Conservation (phyloP, 2,113 vertebrate genomes). For the Galemys pyrenaicus region DNA sequence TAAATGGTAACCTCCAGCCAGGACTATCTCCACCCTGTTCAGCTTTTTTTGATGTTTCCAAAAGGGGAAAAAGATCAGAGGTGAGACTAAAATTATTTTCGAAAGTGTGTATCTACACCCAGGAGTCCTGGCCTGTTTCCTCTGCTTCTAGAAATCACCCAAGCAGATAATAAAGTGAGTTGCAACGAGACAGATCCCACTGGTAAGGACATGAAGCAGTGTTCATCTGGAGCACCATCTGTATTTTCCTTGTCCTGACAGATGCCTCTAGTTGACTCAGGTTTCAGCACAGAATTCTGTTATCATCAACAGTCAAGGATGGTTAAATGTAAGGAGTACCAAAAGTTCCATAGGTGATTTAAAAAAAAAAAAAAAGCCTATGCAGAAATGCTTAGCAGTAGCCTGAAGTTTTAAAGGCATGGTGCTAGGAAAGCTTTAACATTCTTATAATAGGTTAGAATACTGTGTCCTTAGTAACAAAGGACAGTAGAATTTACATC, state of each 20-base stretch:
- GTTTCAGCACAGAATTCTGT: not conserved
- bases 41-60: constrained; percentile 16
- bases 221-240: not conserved
- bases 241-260: not conserved
- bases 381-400: not conserved
- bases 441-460: not conserved
- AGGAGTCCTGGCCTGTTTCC: not conserved
- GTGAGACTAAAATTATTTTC: not conserved
- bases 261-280: not conserved
- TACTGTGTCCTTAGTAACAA: constrained; percentile 31
- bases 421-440: constrained; percentile 3
- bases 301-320: not conserved
- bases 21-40: not conserved
- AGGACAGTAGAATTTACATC: not conserved
- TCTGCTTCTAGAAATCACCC: constrained; percentile 14
- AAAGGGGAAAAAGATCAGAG: not conserved
- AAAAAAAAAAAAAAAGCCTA: not conserved
- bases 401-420: constrained; percentile 40
- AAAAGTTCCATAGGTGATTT: not conserved
- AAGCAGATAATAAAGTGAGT: not conserved
- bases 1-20: not conserved
- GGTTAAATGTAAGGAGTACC: not conserved
- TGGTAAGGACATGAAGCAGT: not conserved
- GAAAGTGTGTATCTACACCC: not conserved
- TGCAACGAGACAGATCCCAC: not conserved